Base-by-base conservation (phyloP, 2,113 vertebrate species). In the Etheostoma cragini region DNA sequence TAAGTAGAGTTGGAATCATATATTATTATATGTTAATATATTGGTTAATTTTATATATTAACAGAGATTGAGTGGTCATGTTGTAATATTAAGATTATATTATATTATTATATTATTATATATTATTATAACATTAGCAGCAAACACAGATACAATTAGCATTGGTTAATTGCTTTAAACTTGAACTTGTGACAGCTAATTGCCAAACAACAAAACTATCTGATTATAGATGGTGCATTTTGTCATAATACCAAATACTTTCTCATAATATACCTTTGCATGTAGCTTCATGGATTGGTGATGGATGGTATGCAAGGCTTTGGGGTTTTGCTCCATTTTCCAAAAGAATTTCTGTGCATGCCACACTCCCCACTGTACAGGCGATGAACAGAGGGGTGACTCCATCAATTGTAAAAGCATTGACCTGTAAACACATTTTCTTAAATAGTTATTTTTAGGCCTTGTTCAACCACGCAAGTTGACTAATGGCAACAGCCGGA, bases 341-440 rank as follows among this genome's bases (percentile, higher is more conserved):
- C 84, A 99, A 78, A 6, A 99, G 95, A 2, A 98, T 93, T 83
- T 98, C 97, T 0, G 95, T 80, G 56, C 98, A 99, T 6, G 94
- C 90, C 0, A 95, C 88, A 5, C 97, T 98, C 84, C 98, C 98
- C 86, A 95, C 94, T 0, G 97, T 94, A 72, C 97, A 98, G 0
- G 97, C 96, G 6, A 97, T 97, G 90, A 98, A 97, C 78, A 99
- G 90, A 2, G 98, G 97, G 12, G 96, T 98, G 91, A 97, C 95
- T 11, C 98, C 98, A 61, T 99, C 97, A 75, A 99, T 97, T 4
- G 97, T 98, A 38, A 94, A 94, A 57, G 96, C 97, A 1, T 98
- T 98, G 80, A 98, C 96, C 98, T 99, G 91, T 80, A 52, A 82
- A 91, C 85, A 87, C 79, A 80, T 76, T 82, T 85, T 83, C 50